phyloP scores from a whole-genome alignment of 2,888 invertebrate genomes.

The Pristionchus japonicus region DNA sequence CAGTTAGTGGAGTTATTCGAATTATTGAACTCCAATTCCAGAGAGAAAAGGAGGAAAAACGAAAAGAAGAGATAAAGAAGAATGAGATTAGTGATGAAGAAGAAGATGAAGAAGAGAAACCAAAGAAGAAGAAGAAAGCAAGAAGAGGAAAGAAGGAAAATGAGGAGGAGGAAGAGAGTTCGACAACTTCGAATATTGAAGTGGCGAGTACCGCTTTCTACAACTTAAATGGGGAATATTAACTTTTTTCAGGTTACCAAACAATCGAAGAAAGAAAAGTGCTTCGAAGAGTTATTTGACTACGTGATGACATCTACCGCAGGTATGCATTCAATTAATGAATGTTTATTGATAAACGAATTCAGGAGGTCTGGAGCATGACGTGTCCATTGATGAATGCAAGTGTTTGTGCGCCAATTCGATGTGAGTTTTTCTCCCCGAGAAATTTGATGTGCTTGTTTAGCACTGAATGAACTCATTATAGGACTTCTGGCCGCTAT shows the following conservation, averaged over 20 bases:
- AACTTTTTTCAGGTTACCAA: not conserved
- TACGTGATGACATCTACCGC: conserved; percentile 69
- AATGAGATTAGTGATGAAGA: not conserved
- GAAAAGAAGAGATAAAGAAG: not conserved
- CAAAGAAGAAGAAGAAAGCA: not conserved
- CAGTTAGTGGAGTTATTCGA: not conserved
- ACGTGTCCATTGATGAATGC: conserved; percentile 71
- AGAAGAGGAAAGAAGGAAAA: conserved; percentile 9
- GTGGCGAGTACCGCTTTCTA: not conserved
- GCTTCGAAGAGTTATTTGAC: conserved; percentile 48
- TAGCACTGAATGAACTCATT: not conserved
- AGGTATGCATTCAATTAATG: not conserved
- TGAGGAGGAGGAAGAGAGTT: not conserved
- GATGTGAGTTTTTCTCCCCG: conserved; percentile 54
- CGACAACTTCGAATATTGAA: not conserved
- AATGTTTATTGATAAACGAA: not conserved
- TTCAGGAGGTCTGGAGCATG: conserved; percentile 70
- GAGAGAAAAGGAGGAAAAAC: not conserved
- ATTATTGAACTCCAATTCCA: not conserved
- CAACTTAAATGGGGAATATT: not conserved
- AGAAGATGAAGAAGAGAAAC: not conserved
- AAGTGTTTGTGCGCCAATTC: conserved; percentile 74
- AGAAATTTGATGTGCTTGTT: too few relatives aligned
- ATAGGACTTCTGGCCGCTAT: conserved; percentile 68
- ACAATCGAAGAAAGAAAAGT: conserved; percentile 13